Evolutionary conservation across 2,113 vertebrate species (phyloP), one percentile per base, ranked within the genome.

Genomic region (Procapra przewalskii): DNA sequence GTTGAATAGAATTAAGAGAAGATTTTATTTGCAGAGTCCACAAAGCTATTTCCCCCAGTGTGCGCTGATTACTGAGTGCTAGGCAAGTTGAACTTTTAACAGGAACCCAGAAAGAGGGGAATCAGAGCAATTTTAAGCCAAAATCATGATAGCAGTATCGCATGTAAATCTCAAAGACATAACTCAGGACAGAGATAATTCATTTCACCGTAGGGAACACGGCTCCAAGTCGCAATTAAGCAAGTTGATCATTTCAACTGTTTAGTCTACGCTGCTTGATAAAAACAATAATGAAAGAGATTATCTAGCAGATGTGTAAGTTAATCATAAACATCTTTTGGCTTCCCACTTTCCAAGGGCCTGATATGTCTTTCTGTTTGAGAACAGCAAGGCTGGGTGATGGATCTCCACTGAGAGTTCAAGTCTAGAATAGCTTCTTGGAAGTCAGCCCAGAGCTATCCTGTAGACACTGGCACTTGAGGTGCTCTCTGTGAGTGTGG

Each of bases 171-270:
- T 88, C 55, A 59, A 27, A 60, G 2, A 31, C 36, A 10, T 33
- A 87, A 33, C 48, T 45, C 83, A 48, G 82, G 6, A 71, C 4
- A 11, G 62, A n/a, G 29, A 77, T 77, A 97, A 96, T 93, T 95
- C 82, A 88, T 86, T 95, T 94, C 90, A 67, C 0, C 1, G 40
- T 13, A 31, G 88, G 64, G 60, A 82, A 43, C 8, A 45, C 9
- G 60, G 23, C 79, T 96, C 77, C 88, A 90, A 91, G 71, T 80
- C 3, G 10, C 79, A 81, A 57, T 95, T 94, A 96, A 96, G 60
- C 85, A 86, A 89, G 92, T 29, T 29, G 92, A 95, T 97, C 88
- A 89, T 97, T 96, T 96, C 64, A 95, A 96, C 84, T 94, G 75
- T 96, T 98, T 67, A 89, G 94, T 82, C 64, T 84, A 92, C 29